Base-by-base conservation (phyloP, 2,888 invertebrate genomes). In the Apamea sordens region DNA sequence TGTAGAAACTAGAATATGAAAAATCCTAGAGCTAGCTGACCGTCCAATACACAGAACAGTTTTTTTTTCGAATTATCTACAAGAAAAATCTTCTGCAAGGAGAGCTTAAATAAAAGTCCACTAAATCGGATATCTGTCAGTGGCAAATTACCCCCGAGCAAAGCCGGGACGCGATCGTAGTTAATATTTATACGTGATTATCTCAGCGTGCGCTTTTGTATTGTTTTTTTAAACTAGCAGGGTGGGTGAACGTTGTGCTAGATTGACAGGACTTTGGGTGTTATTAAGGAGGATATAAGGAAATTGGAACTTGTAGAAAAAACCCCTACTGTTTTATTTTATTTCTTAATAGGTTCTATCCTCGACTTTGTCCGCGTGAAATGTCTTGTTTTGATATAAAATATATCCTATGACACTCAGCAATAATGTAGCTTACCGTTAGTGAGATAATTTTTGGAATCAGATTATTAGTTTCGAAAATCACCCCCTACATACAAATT, bases 181-280 rank as follows among this genome's bases (percentile, higher is more conserved):
- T 85, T 82, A 85, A 85, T 82, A 82, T 78, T 82, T 86, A 82
- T 84, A 82, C 77, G 63, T 76, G 88, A 81, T 88, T 86, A 88
- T 79, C 86, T 50, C 63, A 63, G 82, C 79, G 53, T 71, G 70
- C 18, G 44, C 24, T 79, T 64, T 75, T 63, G 41, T 72, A 79
- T 86, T 83, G 72, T 68, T 79, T 83, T 76, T 79, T 79, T 56
- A 44, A 41, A 68, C 32, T n/a, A 56, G 24, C 59, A 3, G 65
- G 7, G 15, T 53, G 64, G n/a, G 50, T 41, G 10, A n/a, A 44
- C 50, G 21, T 28, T 64, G 41, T 10, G 47, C 59, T 47, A 28
- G 11, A 13, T 71, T 74, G 28, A 63, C 53, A 47, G 21, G 10
- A 21, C 18, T 3, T 21, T 6, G 0, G 24, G 6, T 24, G 8